phyloP scores from a whole-genome alignment of 2,113 vertebrate species.

The Halichoeres trimaculatus region DNA sequence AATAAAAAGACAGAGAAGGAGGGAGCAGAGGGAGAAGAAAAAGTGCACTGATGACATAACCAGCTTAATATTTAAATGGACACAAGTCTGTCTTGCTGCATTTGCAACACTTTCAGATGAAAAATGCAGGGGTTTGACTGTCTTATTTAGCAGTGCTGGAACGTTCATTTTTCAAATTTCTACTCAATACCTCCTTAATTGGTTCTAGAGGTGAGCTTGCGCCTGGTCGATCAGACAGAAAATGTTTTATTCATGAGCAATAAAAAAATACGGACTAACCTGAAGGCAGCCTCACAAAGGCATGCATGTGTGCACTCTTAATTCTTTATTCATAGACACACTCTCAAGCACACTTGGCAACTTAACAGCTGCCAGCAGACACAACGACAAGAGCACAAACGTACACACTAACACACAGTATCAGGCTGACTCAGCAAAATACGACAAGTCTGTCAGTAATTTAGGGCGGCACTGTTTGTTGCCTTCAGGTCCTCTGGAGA shows the following conservation, averaged over 20 bases:
- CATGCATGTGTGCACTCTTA: neutral
- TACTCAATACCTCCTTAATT: slow-evolving; percentile 8
- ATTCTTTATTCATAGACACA: slow-evolving; percentile 35
- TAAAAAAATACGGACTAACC: slow-evolving; percentile 2
- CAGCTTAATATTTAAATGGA: slow-evolving; percentile 39
- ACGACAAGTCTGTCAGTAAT: slow-evolving; percentile 4
- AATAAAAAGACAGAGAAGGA: neutral
- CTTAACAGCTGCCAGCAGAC: slow-evolving; percentile 33
- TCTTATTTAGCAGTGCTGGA: neutral
- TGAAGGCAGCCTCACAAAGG: neutral
- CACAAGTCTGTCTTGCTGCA: slow-evolving; percentile 8
- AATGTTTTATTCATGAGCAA: slow-evolving; percentile 40
- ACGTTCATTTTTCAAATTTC: slow-evolving; percentile 14
- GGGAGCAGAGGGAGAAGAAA: neutral
- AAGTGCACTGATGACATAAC: slow-evolving; percentile 12
- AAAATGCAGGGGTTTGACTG: slow-evolving; percentile 18
- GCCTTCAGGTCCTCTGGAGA: slow-evolving; percentile 22
- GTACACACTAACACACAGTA: slow-evolving; percentile 1
- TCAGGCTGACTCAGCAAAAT: slow-evolving; percentile 62
- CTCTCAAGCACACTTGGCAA: slow-evolving; percentile 8
- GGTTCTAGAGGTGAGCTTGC: slow-evolving; percentile 26
- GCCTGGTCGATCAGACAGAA: slow-evolving; percentile 24
- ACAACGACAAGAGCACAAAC: neutral
- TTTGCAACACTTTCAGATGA: slow-evolving; percentile 12
- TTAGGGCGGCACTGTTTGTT: neutral